These are phyloP conservation scores for Lacerta viridis DNA, from an alignment of 2,797 vertebrate genomes.

Conservation along the genomic window DNA sequence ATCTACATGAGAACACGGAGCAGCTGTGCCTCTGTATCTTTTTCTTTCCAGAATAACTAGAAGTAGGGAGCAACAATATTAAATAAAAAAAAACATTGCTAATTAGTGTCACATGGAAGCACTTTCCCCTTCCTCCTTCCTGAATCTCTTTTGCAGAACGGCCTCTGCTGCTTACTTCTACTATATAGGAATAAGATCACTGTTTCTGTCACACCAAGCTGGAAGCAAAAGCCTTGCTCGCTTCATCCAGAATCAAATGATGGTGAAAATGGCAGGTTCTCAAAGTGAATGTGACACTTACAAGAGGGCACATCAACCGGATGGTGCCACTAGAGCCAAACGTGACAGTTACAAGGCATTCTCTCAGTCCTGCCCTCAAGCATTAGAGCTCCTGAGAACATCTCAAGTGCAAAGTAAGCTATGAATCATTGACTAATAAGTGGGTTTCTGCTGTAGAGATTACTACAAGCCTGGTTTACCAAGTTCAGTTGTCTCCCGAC, in stretches of 20 bases:
- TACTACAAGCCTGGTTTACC: neutral
- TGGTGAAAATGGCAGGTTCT: slow-evolving; percentile 77
- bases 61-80: rapidly evolving
- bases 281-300: slow-evolving; percentile 75
- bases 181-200: slow-evolving; percentile 20
- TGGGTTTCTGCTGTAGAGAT: neutral
- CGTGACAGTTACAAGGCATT: slow-evolving; percentile 71
- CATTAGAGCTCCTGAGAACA: slow-evolving; percentile 60
- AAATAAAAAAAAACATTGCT: neutral
- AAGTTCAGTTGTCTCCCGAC: slow-evolving; percentile 10
- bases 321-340: slow-evolving; percentile 66
- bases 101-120: neutral
- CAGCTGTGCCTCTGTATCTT: neutral
- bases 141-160: neutral
- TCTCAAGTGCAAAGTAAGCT: slow-evolving; percentile 58
- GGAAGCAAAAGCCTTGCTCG: slow-evolving; percentile 46
- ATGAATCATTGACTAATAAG: slow-evolving; percentile 58
- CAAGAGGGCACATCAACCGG: slow-evolving; percentile 53
- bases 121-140: slow-evolving; percentile 17
- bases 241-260: slow-evolving; percentile 61
- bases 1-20: neutral
- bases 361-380: slow-evolving; percentile 43
- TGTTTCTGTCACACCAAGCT: slow-evolving; percentile 34
- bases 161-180: slow-evolving; percentile 15
- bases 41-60: neutral